A percentile compares a stretch with the other conserved stretches of the same genome.
These are phyloP conservation scores for Pomatostomus ruficeps DNA, from an alignment of 2,113 vertebrate genomes.

Conservation along the genomic window DNA sequence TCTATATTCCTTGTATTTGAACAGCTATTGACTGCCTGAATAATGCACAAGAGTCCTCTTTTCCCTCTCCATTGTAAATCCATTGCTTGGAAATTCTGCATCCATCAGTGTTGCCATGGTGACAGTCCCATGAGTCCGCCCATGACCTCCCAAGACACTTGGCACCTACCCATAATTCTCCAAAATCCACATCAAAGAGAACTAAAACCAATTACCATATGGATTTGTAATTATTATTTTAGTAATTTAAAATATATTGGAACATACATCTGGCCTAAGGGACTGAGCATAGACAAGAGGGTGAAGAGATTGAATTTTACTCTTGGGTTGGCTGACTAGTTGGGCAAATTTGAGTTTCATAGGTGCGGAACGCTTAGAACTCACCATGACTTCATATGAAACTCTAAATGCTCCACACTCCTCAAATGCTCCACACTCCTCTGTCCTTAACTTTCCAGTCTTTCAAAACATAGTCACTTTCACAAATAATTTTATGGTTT, in stretches of 20 bases:
- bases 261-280: not conserved
- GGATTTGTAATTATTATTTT: not conserved
- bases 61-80: not conserved
- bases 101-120: slow-evolving; percentile 28
- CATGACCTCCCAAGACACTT: slow-evolving; percentile 13
- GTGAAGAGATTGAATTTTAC: not conserved
- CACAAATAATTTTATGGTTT: not conserved
- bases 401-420: not conserved
- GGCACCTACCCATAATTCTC: slow-evolving; percentile 4
- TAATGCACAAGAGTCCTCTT: not conserved
- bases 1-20: not conserved
- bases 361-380: not conserved
- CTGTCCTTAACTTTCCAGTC: not conserved
- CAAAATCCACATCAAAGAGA: not conserved
- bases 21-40: not conserved
- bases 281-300: not conserved
- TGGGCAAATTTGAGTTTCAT: not conserved
- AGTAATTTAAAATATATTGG: not conserved
- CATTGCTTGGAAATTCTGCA: slow-evolving; percentile 11
- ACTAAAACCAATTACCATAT: not conserved
- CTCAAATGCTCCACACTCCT: not conserved
- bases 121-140: not conserved
- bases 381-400: not conserved
- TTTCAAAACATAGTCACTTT: not conserved
- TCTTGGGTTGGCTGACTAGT: not conserved